These are phyloP conservation scores for Sclerodermus sp. DNA, from an alignment of 2,888 invertebrate species.

Conservation along the genomic window DNA sequence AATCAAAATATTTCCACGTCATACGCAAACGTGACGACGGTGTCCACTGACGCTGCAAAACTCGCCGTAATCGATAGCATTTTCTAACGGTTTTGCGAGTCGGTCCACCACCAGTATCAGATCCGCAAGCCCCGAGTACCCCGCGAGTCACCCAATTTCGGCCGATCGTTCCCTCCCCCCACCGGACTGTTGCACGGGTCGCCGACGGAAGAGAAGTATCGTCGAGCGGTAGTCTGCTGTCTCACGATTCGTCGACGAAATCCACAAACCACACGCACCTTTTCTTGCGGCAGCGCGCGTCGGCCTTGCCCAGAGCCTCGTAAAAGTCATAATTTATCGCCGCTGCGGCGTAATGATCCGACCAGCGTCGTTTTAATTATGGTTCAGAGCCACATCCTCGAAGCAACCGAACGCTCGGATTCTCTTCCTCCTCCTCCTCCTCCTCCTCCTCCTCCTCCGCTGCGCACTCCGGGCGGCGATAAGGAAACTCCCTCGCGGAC, in stretches of 20 bases:
- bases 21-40: conserved; percentile 3
- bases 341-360: conserved; percentile 22
- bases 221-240: too few relatives aligned
- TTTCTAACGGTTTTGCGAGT: background rate
- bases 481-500: too few relatives aligned
- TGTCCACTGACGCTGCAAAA: background rate
- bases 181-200: too few relatives aligned
- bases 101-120: too few relatives aligned
- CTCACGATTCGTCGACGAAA: conserved; percentile 4
- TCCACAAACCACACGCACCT: too few relatives aligned
- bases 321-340: conserved; percentile 22
- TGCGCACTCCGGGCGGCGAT: too few relatives aligned
- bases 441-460: too few relatives aligned
- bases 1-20: conserved; percentile 25
- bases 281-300: background rate
- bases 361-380: conserved; percentile 24
- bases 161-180: too few relatives aligned
- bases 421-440: background rate
- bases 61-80: background rate
- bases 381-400: conserved; percentile 9
- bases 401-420: conserved; percentile 1
- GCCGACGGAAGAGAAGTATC: too few relatives aligned
- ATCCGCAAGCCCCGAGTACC: too few relatives aligned
- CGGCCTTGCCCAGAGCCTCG: conserved; percentile 12
- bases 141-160: too few relatives aligned